phyloP scores from a whole-genome alignment of 2,113 vertebrate species.

The Callipepla squamata region DNA sequence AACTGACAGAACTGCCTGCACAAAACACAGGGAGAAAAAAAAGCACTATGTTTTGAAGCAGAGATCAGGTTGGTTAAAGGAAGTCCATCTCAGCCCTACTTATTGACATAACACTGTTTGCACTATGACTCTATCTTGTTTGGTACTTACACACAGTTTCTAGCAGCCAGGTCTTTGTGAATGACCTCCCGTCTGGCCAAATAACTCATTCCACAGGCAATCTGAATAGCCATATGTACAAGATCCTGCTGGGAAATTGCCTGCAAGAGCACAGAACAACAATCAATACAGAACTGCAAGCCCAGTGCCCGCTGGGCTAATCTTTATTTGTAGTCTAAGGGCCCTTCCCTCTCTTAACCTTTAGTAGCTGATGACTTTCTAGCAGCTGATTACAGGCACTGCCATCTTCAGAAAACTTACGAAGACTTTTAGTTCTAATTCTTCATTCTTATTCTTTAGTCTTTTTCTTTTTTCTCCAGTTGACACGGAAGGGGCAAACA shows the following conservation, averaged over 20 bases:
- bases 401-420: not conserved
- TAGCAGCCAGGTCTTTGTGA: conserved; percentile 96
- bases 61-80: not conserved
- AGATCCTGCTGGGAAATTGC: conserved; percentile 97
- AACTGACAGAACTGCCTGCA: not conserved
- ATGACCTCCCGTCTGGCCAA: conserved; percentile 96
- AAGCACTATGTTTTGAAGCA: accelerated
- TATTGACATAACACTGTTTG: accelerated
- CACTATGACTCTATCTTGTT: accelerated
- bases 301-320: not conserved
- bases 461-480: not conserved
- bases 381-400: not conserved
- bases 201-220: conserved; percentile 99
- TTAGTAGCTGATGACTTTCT: not conserved
- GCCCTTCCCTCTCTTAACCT: not conserved
- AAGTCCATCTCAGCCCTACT: not conserved
- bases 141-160: conserved; percentile 97
- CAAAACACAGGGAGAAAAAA: not conserved
- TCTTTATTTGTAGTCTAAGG: not conserved
- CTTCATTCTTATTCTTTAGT: no score
- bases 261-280: conserved; percentile 74
- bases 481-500: not conserved
- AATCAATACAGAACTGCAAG: not conserved
- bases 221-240: conserved; percentile 99
- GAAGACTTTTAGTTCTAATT: not conserved